A percentile compares a stretch with the other conserved stretches of the same genome.
These are phyloP conservation scores for Heloderma charlesbogerti DNA, from an alignment of 2,113 vertebrate genomes.

Conservation along the genomic window DNA sequence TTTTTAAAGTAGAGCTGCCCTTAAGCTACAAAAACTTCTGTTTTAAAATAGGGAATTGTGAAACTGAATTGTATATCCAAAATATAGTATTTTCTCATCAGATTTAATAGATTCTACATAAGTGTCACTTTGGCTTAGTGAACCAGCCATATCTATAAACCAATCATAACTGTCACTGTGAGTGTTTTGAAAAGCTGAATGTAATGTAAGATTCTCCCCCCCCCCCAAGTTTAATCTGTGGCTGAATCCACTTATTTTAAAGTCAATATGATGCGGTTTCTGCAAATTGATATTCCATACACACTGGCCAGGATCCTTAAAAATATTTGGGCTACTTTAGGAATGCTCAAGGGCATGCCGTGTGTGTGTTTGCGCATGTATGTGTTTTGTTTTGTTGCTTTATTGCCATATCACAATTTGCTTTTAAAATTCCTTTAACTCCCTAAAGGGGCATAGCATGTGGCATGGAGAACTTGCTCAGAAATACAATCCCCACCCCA, in stretches of 20 bases:
- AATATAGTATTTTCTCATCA: neutral
- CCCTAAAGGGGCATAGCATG: neutral
- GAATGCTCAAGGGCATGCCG: neutral
- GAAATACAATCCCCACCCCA: neutral
- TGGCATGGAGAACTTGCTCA: neutral
- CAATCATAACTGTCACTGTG: neutral
- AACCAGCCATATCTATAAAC: neutral
- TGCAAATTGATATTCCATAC: neutral
- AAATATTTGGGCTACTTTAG: neutral
- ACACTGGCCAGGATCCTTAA: neutral
- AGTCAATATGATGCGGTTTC: neutral
- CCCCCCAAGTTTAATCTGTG: neutral
- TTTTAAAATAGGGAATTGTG: neutral
- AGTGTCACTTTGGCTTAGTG: neutral
- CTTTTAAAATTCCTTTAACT: neutral
- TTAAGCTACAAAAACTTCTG: neutral
- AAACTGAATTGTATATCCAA: neutral
- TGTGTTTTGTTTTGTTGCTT: neutral
- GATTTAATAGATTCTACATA: neutral
- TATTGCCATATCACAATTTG: neutral
- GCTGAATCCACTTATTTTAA: neutral
- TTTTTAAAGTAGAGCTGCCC: neutral
- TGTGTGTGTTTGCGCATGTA: neutral
- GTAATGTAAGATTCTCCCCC: neutral
- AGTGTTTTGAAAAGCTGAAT: neutral